Conservation (phyloP, 1,140 invertebrate species). For the Apis laboriosa region DNA sequence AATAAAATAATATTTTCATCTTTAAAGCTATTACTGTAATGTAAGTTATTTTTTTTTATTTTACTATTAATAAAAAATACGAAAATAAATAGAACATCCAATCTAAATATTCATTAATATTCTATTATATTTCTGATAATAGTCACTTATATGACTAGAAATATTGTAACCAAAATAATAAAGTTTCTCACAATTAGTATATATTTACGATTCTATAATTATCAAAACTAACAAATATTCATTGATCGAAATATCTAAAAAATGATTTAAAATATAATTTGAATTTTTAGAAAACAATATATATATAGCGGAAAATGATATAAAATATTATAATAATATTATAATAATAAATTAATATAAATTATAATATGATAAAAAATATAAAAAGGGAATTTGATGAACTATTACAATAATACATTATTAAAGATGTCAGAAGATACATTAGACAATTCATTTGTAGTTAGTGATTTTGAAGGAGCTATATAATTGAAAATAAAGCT, state of each 20-base stretch:
- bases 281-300: background rate
- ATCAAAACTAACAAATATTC: background rate
- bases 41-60: too few relatives aligned
- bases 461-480: background rate
- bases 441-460: too few relatives aligned
- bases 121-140: too few relatives aligned
- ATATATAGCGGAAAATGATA: background rate
- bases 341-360: background rate
- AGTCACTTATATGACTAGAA: too few relatives aligned
- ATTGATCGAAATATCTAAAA: background rate
- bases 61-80: too few relatives aligned
- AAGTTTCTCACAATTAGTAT: too few relatives aligned
- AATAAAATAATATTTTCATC: too few relatives aligned
- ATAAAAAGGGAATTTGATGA: background rate
- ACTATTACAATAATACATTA: background rate
- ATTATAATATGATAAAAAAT: background rate
- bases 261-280: too few relatives aligned
- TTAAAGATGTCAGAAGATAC: background rate
- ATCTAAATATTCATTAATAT: too few relatives aligned
- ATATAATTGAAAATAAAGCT: background rate
- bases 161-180: too few relatives aligned
- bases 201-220: background rate
- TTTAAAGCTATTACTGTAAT: too few relatives aligned
- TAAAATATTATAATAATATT: conserved; percentile 1
- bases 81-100: too few relatives aligned